These are phyloP conservation scores for Nettapus auritus DNA, from an alignment of 2,113 vertebrate species.

Conservation along the genomic window DNA sequence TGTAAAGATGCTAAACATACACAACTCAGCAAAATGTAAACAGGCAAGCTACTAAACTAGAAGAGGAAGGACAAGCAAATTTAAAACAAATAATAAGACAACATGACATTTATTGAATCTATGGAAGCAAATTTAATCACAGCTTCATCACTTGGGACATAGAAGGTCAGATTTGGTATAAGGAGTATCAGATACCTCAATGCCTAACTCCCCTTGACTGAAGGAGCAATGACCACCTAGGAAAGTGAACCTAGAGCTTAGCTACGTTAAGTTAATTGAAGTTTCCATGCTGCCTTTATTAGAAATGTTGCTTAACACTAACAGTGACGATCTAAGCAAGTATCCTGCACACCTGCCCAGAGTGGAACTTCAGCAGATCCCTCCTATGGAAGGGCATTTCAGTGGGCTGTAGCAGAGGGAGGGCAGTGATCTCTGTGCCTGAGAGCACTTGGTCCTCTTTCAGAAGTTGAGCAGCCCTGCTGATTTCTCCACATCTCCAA, in stretches of 20 bases:
- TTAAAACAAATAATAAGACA: not conserved
- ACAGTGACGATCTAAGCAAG: not conserved
- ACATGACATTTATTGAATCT: not conserved
- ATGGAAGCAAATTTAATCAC: not conserved
- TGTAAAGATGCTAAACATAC: not conserved
- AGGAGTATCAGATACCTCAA: not conserved
- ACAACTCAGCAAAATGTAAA: not conserved
- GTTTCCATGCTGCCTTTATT: not conserved
- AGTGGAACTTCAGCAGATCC: not conserved
- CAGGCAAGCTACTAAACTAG: not conserved
- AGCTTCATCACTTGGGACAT: not conserved
- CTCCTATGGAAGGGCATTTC: not conserved
- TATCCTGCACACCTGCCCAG: not conserved
- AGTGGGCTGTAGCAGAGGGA: fast-evolving
- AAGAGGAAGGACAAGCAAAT: not conserved
- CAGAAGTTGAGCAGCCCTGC: fast-evolving
- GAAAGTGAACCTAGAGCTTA: not conserved
- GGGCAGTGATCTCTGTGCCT: not conserved
- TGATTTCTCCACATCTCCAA: not conserved
- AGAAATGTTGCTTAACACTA: not conserved
- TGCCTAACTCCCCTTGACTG: not conserved
- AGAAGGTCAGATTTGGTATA: not conserved
- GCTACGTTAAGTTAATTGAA: not conserved
- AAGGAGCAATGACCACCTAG: not conserved
- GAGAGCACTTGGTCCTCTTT: not conserved